Base-by-base conservation (phyloP, 1,140 invertebrate species). In the Musca vetustissima region DNA sequence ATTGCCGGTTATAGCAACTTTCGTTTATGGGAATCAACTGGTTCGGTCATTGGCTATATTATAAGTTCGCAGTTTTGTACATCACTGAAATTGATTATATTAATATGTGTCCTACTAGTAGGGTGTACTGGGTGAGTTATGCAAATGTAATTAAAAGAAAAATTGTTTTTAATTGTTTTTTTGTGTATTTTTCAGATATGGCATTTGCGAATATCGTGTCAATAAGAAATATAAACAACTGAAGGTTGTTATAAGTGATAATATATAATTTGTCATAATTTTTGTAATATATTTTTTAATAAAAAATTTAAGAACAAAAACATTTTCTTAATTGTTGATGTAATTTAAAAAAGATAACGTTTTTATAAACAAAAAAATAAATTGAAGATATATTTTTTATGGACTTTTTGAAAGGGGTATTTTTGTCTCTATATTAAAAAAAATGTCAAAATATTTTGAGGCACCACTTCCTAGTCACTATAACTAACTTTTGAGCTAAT, bases 1-100 rank as follows among this genome's bases (percentile, higher is more conserved):
- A 95, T 97, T 78, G 92, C 95, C 2, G 94, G 94, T 0, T 97
- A 96, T 80, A 94, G 94, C 69, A 97, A 96, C 81, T 97, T 96
- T 81, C 88, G 95, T 14, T 84, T 98, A 43, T 95, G 95, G 91
- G 95, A 97, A 81, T 91, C 93, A 9, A 88, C 93, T 6, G 96
- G 96, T 49, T 94, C 95, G 57, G 92, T 96, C 8, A 87, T 96
- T 64, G 91, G 93, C 13, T 97, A 95, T 72, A 86, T 88, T 6
- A 88, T 90, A 21, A 93, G 89, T 49, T 90, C 92, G 3, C 91
- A 91, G 74, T 82, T 95, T 14, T 94, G 92, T 77, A 92, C 93
- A 0, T 85, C 88, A 69, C 85, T 84, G 47, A 96, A 95, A 75
- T 78, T 97, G 0, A 90, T 91, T 73, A 84, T 93, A 21, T 83